These are phyloP conservation scores for Eulithis prunata DNA, from an alignment of 2,888 invertebrate species.

Conservation along the genomic window DNA sequence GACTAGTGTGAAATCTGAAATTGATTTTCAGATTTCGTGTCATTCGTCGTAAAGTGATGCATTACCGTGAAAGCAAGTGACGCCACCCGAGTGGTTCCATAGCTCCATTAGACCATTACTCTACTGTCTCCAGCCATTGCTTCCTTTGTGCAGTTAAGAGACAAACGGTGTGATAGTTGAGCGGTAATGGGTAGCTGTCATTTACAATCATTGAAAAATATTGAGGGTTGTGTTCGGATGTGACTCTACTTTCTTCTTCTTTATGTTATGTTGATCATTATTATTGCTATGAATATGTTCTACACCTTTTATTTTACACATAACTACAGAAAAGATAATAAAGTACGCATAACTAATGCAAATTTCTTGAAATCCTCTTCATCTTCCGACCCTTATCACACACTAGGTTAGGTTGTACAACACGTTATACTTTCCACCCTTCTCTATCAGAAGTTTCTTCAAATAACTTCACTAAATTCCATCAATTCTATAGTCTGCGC, in stretches of 20 bases:
- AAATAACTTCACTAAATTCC: neutral
- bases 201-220: constrained; percentile 42
- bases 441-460: no score
- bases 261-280: neutral
- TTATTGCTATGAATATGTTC: no score
- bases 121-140: constrained; percentile 54
- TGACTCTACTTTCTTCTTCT: neutral
- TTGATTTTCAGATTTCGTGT: constrained; percentile 10
- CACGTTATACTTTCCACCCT: no score
- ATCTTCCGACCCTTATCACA: no score
- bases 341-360: no score
- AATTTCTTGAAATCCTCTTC: no score
- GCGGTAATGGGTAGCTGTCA: constrained; percentile 57
- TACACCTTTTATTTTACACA: no score
- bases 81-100: constrained; percentile 51
- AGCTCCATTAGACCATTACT: constrained; percentile 53
- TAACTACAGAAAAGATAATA: no score
- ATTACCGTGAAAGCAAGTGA: constrained; percentile 55
- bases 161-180: constrained; percentile 62
- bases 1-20: neutral
- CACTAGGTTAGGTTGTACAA: no score
- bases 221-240: constrained; percentile 8
- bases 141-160: constrained; percentile 64
- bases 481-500: neutral
- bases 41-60: constrained; percentile 37